A percentile compares a stretch with the other conserved stretches of the same genome.
Conservation (phyloP, 2,113 vertebrate genomes). For the Nymphicus hollandicus region DNA sequence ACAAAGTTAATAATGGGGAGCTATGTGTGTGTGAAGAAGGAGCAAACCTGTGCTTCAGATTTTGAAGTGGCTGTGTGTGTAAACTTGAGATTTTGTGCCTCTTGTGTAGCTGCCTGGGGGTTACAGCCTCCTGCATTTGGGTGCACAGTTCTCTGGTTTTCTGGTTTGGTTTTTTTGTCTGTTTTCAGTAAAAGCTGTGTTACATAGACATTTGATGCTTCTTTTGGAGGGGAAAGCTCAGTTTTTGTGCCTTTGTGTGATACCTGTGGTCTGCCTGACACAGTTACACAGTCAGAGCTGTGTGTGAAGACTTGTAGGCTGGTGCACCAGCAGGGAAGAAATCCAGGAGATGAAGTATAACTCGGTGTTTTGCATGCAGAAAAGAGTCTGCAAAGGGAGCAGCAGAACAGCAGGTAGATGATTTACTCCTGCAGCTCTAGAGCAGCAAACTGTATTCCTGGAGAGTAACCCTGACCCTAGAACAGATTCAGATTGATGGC, state of each 20-base stretch:
- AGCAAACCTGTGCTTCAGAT: neutral
- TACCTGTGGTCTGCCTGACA: neutral
- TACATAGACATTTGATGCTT: rapidly evolving
- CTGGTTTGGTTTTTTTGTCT: neutral
- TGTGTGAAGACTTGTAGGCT: neutral
- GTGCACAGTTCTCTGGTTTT: neutral
- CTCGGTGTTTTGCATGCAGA: neutral
- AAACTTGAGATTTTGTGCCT: neutral
- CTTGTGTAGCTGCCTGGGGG: neutral
- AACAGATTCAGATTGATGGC: neutral
- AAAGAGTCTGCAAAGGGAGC: neutral
- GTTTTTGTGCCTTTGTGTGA: neutral
- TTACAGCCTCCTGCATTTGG: neutral
- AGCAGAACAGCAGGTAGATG: neutral
- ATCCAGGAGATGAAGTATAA: neutral
- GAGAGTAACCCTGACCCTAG: neutral
- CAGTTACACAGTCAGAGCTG: neutral
- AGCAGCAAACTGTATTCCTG: neutral
- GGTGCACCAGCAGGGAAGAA: neutral
- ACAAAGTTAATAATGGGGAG: neutral
- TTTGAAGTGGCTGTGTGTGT: neutral
- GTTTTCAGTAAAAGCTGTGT: neutral
- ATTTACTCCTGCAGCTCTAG: neutral
- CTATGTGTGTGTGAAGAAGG: neutral
- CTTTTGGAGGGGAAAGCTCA: neutral